Percentiles rank a stretch among this genome's conserved stretches.
phyloP scores from a whole-genome alignment of 1,140 invertebrate genomes.

The Lepidurus arcticus region DNA sequence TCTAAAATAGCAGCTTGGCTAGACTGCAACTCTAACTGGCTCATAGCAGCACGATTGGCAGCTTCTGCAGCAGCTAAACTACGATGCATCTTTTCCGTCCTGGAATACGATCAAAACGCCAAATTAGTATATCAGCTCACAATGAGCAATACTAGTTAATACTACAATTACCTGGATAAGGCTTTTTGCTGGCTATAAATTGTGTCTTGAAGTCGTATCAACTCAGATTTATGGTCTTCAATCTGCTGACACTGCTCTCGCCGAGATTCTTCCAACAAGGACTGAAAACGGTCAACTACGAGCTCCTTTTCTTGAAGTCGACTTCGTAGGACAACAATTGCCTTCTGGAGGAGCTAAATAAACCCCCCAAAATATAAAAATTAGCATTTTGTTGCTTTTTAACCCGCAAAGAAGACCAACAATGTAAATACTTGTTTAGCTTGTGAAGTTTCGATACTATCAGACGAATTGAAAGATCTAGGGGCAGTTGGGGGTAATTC shows the following conservation, averaged over 20 bases:
- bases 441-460: neutral
- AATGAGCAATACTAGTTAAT: neutral
- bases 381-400: neutral
- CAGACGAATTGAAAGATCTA: neutral
- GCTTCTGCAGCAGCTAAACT: conserved; percentile 29
- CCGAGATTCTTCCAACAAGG: conserved; percentile 29
- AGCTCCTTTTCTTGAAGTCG: conserved; percentile 29
- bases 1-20: conserved; percentile 1
- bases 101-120: conserved; percentile 20
- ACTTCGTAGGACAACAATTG: neutral
- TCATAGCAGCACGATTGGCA: conserved; percentile 24
- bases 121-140: neutral
- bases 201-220: conserved; percentile 26
- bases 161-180: neutral
- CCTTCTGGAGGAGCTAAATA: conserved; percentile 26
- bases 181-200: conserved; percentile 29
- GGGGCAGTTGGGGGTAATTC: neutral
- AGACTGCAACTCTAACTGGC: conserved; percentile 30
- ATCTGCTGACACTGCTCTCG: conserved; percentile 26
- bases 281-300: conserved; percentile 12
- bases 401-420: neutral
- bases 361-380: neutral
- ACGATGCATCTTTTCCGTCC: neutral
- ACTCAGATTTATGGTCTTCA: conserved; percentile 31
- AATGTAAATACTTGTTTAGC: neutral